Evolutionary conservation across 2,888 invertebrate genomes (phyloP), one percentile per base, ranked within the genome.

Genomic region (Eupithecia exiguata): DNA sequence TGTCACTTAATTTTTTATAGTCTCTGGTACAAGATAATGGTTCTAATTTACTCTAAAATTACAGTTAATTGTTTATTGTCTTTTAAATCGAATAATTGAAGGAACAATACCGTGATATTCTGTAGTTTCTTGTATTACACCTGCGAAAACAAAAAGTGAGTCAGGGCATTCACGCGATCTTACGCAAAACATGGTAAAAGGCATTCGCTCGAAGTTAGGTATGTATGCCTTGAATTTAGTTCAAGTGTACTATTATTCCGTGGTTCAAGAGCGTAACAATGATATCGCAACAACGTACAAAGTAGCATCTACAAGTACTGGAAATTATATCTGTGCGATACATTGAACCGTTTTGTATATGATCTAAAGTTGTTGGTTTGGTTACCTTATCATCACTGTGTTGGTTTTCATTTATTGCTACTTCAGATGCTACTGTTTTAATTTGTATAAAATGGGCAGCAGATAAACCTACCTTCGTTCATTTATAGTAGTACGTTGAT

Each of bases 91-190:
- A 72, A 63, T 72, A 70, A 58, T 68, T n/a, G 53, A 65, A 78
- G 73, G 70, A 77, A 74, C 69, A 30, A 74, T 78, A 77, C 74
- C 77, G 77, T 79, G 78, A 76, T 75, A 77, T 75, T 73, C 77
- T 75, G 69, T 70, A 77, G 77, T 78, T 78, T 77, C 65, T 78
- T 69, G 74, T 79, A 69, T 77, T 74, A 78, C 81, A 81, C 79
- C 79, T 81, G 81, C 79, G 76, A 80, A 79, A 80, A 80, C 78
- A 80, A 74, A 73, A 75, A 72, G 78, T 79, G 79, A 79, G 74
- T 79, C 79, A 78, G 75, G 49, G 74, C 72, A 74, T 72, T 77
- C 77, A 78, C 77, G 78, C 71, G 65, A 71, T 71, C 77, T 71
- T 70, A 69, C 69, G 65, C 75, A 79, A 77, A 77, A 77, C 79